These are phyloP conservation scores for Drosophila quasianomalipes DNA, from an alignment of 2,888 invertebrate species.

Conservation along the genomic window DNA sequence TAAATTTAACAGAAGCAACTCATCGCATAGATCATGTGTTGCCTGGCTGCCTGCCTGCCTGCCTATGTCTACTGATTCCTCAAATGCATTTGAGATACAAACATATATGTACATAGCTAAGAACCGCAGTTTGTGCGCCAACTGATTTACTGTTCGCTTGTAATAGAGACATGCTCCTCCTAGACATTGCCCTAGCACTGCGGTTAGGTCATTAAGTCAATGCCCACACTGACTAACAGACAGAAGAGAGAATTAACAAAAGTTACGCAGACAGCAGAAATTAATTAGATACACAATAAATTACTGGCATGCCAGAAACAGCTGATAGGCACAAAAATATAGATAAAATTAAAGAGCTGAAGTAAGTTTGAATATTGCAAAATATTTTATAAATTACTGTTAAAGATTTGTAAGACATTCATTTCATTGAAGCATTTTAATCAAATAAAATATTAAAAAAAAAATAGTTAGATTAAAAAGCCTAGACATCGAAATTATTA, in stretches of 20 bases:
- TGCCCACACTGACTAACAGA: conserved; percentile 22
- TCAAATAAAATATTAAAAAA: not conserved
- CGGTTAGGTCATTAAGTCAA: conserved; percentile 60
- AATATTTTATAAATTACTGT: no score
- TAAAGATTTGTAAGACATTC: not conserved
- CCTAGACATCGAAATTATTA: not conserved
- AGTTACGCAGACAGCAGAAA: conserved; percentile 72
- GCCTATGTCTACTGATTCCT: not conserved
- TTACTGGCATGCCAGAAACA: conserved; percentile 71
- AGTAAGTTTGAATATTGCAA: not conserved
- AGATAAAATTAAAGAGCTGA: not conserved
- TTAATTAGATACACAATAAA: conserved; percentile 77
- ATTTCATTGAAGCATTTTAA: not conserved
- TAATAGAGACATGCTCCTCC: conserved; percentile 56
- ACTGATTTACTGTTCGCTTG: conserved; percentile 30
- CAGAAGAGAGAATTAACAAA: conserved; percentile 42
- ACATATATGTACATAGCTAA: not conserved
- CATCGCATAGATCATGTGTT: conserved; percentile 46
- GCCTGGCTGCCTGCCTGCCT: conserved; percentile 8
- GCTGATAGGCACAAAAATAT: conserved; percentile 30
- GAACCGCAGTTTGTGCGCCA: conserved; percentile 12
- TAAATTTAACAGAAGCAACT: conserved; percentile 53
- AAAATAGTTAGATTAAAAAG: not conserved
- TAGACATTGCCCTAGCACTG: conserved; percentile 16
- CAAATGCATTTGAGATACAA: conserved; percentile 18